These are phyloP conservation scores for Pungitius pungitius DNA, from an alignment of 2,113 vertebrate species.

Conservation along the genomic window DNA sequence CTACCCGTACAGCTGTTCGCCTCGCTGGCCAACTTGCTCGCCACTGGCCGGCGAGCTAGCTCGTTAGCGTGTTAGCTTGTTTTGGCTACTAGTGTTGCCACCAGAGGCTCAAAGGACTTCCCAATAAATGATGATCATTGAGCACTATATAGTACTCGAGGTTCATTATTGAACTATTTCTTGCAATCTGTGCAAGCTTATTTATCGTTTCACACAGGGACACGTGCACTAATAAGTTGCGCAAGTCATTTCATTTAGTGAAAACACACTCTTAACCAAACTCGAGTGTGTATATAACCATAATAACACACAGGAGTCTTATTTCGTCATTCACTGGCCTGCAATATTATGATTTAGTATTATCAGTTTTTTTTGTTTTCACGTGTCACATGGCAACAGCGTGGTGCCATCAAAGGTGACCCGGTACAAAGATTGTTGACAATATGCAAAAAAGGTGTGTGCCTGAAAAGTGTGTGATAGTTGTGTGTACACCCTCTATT, in stretches of 20 bases:
- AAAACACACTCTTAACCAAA: background rate
- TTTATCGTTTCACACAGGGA: background rate
- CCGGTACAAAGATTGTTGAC: background rate
- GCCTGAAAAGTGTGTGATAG: background rate
- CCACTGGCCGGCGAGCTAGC: no score
- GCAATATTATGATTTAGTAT: slow-evolving; percentile 27
- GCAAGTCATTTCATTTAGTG: background rate
- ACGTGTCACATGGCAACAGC: slow-evolving; percentile 22
- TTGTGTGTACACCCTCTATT: background rate
- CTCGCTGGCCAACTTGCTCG: no score
- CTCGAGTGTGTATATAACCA: slow-evolving; percentile 11
- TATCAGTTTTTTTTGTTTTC: slow-evolving; percentile 24
- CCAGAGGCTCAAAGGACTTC: no score
- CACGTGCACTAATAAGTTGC: background rate
- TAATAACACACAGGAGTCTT: background rate
- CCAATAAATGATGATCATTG: no score
- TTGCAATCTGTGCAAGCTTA: background rate
- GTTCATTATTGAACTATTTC: background rate
- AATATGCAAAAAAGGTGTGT: slow-evolving; percentile 4
- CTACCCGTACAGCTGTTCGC: no score
- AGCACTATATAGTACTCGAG: background rate
- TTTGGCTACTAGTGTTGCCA: no score
- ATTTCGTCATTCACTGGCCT: slow-evolving; percentile 42
- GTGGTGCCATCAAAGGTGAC: slow-evolving; percentile 43
- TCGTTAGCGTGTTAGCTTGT: no score